These are phyloP conservation scores for Rattus norvegicus DNA, from an alignment of 2,113 vertebrate species.

Conservation along the genomic window GRCr8 NC_086020.1:218749001-218749500, in stretches of 20 bases:
- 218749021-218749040: slow-evolving; percentile 26
- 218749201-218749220: neutral
- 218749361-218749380: too few relatives aligned
- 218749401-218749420: too few relatives aligned
- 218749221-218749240: neutral
- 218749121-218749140: neutral
- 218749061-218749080: neutral
- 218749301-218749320: neutral
- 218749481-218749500: slow-evolving; percentile 38
- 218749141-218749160: neutral
- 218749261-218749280: neutral
- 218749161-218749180: neutral
- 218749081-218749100: neutral
- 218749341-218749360: neutral
- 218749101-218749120: neutral
- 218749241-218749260: neutral
- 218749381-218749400: too few relatives aligned
- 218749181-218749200: neutral
- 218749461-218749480: neutral
- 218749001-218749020: neutral
- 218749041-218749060: neutral
- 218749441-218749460: too few relatives aligned
- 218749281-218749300: neutral
- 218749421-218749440: too few relatives aligned
- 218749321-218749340: neutral